Evolutionary conservation across 2,113 vertebrate species (phyloP), one percentile per base, ranked within the genome.

Genomic region (Rhynchomys soricoides): DNA sequence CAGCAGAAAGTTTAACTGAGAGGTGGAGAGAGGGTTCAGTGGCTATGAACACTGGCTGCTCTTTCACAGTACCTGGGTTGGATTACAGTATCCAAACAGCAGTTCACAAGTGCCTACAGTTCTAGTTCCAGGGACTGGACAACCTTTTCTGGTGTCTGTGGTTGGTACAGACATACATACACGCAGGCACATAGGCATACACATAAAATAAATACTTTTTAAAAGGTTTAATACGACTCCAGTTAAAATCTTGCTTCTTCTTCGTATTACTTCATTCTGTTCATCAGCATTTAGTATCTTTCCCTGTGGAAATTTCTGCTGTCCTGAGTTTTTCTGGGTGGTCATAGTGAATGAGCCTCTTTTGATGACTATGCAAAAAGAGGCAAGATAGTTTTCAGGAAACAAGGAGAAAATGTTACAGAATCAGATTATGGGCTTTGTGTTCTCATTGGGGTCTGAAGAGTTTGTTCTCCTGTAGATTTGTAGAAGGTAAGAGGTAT

Each of bases 391-490:
- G 31, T 45, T 86, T 70, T 90, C n/a, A 29, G 78, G 45, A 43
- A 79, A 24, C 77, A 82, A 77, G 19, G n/a, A 89, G 16, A 45
- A 68, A 29, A 16, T 5, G 45, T 31, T 64, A 17, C 31, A 48
- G 31, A 17, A 17, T 37, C 16, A 48, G 50, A 10, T 0, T 7
- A 48, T 86, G 40, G 45, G 43, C 26, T 89, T 55, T 83, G n/a
- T 50, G 52, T 71, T 92, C 45, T 73, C 89, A 82, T 79, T 83
- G 64, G 64, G 64, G 31, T 77, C 52, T 78, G n/a, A 45, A 77
- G n/a, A 17, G 24, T 89, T 90, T 79, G 52, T 90, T 88, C 19
- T 48, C 64, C 4, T 9, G 26, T 29, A 40, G 31, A 31, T 88
- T 34, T 77, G 57, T 66, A 89, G 73, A 85, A 31, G 9, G 48